Evolutionary conservation across 2,888 invertebrate species (phyloP), one percentile per base, ranked within the genome.

Genomic region (Tanytarsus gracilentus): DNA sequence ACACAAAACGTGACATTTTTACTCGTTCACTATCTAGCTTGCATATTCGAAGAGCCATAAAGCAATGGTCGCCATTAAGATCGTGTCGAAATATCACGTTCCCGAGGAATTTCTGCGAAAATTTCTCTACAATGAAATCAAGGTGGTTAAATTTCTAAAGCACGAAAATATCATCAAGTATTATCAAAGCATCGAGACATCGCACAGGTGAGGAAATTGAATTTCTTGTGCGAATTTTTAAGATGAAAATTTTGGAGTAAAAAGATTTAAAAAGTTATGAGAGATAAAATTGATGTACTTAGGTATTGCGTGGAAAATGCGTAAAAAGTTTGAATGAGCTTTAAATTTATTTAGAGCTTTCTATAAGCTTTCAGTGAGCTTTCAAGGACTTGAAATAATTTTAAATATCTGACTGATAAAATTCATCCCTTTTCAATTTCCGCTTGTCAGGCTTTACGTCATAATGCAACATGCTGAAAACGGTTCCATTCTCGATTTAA

Each of bases 381-480:
- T n/a, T n/a, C n/a, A n/a, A n/a, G n/a, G n/a, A n/a, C n/a, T n/a
- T n/a, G n/a, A n/a, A n/a, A n/a, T n/a, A n/a, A n/a, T n/a, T n/a
- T n/a, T n/a, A n/a, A n/a, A n/a, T n/a, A n/a, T n/a, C n/a, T n/a
- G n/a, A n/a, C n/a, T n/a, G n/a, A n/a, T n/a, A n/a, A n/a, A n/a
- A n/a, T n/a, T n/a, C n/a, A n/a, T n/a, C n/a, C n/a, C n/a, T n/a
- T n/a, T n/a, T n/a, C n/a, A n/a, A n/a, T n/a, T n/a, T n/a, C n/a
- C n/a, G n/a, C n/a, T n/a, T n/a, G n/a, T 86, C 88, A 67, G 86
- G 26, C 50, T 89, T 3, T 89, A 89, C 68, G 84, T 89, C 65
- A 83, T 89, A 30, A 89, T 89, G 89, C 88, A 89, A 71, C 84
- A 82, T 67, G 89, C 88, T 2, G 83, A 85, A 67, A 87, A 87